Evolutionary conservation across 2,888 invertebrate genomes (phyloP), one percentile per base, ranked within the genome.

Genomic region (Dione vanillae): DNA sequence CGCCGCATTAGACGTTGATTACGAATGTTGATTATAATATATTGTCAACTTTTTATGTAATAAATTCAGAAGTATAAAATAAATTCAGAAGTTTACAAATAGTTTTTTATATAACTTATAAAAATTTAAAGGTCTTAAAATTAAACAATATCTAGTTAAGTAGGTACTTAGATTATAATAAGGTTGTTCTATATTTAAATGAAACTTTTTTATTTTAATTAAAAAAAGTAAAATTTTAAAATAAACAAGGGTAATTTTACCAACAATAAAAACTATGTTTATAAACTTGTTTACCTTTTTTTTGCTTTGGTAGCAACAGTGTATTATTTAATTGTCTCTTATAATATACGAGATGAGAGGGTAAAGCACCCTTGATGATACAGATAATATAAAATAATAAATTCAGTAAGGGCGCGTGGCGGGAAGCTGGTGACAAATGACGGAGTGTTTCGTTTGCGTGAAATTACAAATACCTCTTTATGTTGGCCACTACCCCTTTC

Each of bases 361-460:
- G 89, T 87, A 82, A 77, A 77, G 77, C 80, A 85, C 88, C 89
- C 89, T 79, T 84, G 69, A 69, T 59, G 64, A 52, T 58, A 52
- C 27, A 67, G 85, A 88, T 87, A 86, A 87, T 84, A 86, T 86
- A 83, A 86, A 85, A 89, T 88, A 92, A 92, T 92, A 91, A 91
- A 91, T 91, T 88, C 83, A 79, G 77, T 71, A 80, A 78, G 83
- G 81, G 84, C 91, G 90, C 92, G 92, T 92, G 90, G 82, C 92
- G 89, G 92, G 93, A 92, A 92, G 92, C 92, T 92, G 92, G 88
- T 89, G 93, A 93, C 93, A 93, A 93, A 93, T 92, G 85, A 89
- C 82, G 82, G 85, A 27, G 27, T 78, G 88, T 85, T 88, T 81
- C 82, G 84, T 85, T 84, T 78, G 88, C 91, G 91, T 93, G 88